Base-by-base conservation (phyloP, 1,140 invertebrate genomes). In the Rhizoglyphus robini region DNA sequence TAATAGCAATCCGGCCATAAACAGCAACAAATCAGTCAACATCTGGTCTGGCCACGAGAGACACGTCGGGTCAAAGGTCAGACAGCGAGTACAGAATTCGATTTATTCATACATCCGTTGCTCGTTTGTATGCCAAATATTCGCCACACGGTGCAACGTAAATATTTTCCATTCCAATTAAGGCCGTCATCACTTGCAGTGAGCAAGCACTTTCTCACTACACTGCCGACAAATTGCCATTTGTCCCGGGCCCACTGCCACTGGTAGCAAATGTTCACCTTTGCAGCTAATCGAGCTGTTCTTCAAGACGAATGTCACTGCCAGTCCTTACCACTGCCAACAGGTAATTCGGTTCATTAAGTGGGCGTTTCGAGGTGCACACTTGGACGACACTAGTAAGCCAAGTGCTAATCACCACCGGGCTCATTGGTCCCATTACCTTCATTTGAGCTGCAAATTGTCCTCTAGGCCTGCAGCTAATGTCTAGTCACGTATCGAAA, bases 41-140 rank as follows among this genome's bases (percentile, higher is more conserved):
- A 54, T 54, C 51, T 54, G 51, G 51, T 54, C 51, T 25, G 48
- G 59, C 59, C 32, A 47, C 59, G 59, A 61, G 59, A 61, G 23
- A 61, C 30, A 30, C n/a, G 27, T 18, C 36, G 36, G 49, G 27
- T 20, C 49, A 29, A 20, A 23, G 27, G 49, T 23, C 49, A 61
- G 59, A 18, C 18, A 61, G 54, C 27, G 18, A 61, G 25, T 11
- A 30, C 5, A 61, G 59, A 46, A 47, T 61, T 30, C 46, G 63
- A 67, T 23, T 67, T 65, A 13, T 65, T 65, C 31, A 60, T 66
- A 54, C 51, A 54, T 54, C 51, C 51, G 51, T 54, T 54, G 51
- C 51, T 54, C 51, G 51, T 54, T 54, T 5, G 8, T 32, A 54
- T 54, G 23, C 51, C 51, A 54, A 54, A 5, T 54, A 54, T 54